phyloP scores from a whole-genome alignment of 2,797 vertebrate genomes.

The Myotis findleyi region DNA sequence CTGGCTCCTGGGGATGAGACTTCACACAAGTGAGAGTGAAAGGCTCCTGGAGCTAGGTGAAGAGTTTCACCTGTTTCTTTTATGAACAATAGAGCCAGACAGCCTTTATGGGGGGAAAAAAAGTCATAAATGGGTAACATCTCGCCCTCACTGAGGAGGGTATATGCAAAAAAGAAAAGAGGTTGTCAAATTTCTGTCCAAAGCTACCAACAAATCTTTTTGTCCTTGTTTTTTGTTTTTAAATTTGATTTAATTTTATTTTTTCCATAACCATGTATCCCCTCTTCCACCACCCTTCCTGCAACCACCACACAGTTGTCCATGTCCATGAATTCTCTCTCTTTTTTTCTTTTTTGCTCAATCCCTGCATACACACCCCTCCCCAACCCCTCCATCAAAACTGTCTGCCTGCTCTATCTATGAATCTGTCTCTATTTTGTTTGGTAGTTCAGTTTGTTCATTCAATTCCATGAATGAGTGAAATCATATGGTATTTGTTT shows the following conservation, averaged over 20 bases:
- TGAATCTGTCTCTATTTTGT: not conserved
- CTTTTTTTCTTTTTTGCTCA: not conserved
- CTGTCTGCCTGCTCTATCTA: not conserved
- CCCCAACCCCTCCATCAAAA: no score
- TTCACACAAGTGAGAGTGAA: not conserved
- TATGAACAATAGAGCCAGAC: not conserved
- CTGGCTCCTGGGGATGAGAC: not conserved
- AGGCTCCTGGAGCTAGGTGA: not conserved
- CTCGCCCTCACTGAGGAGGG: not conserved
- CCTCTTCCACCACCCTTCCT: not conserved
- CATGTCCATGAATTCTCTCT: not conserved
- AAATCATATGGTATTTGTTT: not conserved
- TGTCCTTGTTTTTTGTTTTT: not conserved
- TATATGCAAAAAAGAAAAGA: not conserved
- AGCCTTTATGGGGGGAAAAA: not conserved
- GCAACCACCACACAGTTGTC: not conserved
- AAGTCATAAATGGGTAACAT: not conserved
- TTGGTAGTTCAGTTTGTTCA: not conserved
- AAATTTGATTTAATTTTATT: not conserved
- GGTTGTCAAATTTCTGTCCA: not conserved
- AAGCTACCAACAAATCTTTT: not conserved
- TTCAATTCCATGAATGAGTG: not conserved
- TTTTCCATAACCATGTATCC: not conserved
- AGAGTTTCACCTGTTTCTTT: not conserved
- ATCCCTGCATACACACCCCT: not conserved